Evolutionary conservation across 2,888 invertebrate genomes (phyloP), one percentile per base, ranked within the genome.

Genomic region (Dryomyza anilis): DNA sequence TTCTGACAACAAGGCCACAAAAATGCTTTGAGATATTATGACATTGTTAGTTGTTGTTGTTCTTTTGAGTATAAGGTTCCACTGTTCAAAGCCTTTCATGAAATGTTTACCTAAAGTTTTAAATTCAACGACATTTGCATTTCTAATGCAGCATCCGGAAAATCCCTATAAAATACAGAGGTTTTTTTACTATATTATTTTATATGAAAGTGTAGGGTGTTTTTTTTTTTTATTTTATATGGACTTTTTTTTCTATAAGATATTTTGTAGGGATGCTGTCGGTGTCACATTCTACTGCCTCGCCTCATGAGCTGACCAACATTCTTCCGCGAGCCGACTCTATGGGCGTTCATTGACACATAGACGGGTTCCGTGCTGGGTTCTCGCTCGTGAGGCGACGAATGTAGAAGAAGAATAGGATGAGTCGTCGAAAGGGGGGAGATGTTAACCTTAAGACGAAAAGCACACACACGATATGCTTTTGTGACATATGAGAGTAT

Each of bases 61-160:
- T 29, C 3, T 25, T 36, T 53, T 53, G 16, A 1, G 8, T n/a
- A 27, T 27, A 25, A 50, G n/a, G 3, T 25, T 50, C 10, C 7
- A 55, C 33, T 23, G 30, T 30, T 36, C 7, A 29, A 57, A 16
- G 36, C n/a, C n/a, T n/a, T n/a, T n/a, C n/a, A n/a, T n/a, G n/a
- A 63, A 66, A 69, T 74, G 72, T 79, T 80, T 80, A 72, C 76
- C 72, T 62, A 77, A 78, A 73, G 68, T 73, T 77, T 77, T 79
- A 76, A 70, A 68, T 61, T 73, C 72, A 72, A 75, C 72, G 73
- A 77, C 74, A 80, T 79, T 80, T 78, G 77, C 78, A 79, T 79
- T 80, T 78, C 75, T 78, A 80, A 80, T 78, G 78, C 75, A 75
- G 71, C 76, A n/a, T n/a, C n/a, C n/a, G n/a, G n/a, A n/a, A n/a